Evolutionary conservation across 2,888 invertebrate species (phyloP).

Genomic region (Amphipoea oculea): DNA sequence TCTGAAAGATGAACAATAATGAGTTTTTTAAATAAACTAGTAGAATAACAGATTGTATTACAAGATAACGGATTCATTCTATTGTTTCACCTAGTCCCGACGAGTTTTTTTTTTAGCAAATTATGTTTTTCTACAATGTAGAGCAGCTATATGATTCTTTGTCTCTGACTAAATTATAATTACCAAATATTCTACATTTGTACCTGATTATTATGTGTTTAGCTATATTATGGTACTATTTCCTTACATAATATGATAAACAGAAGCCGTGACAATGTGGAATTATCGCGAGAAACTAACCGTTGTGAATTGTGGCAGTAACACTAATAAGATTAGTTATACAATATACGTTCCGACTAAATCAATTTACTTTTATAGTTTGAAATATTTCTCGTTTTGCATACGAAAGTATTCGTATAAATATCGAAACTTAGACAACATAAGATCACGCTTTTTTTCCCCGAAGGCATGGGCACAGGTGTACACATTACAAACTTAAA

Average conservation of each 20-base stretch:
- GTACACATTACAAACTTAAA: neutral
- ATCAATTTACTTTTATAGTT: conserved; percentile 34
- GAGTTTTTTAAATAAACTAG: conserved; percentile 31
- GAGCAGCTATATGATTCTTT: conserved; percentile 5
- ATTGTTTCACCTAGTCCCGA: conserved; percentile 51
- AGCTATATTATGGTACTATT: conserved; percentile 12
- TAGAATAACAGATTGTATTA: conserved; percentile 39
- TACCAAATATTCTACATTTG: neutral
- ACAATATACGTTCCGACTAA: conserved; percentile 22
- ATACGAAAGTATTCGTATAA: neutral
- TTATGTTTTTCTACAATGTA: conserved; percentile 11
- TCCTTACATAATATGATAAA: conserved; percentile 20
- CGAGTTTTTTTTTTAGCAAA: neutral
- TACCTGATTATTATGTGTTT: neutral
- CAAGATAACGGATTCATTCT: conserved; percentile 49
- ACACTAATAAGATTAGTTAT: conserved; percentile 43
- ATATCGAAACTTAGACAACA: neutral
- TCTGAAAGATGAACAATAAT: conserved; percentile 34
- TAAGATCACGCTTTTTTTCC: neutral
- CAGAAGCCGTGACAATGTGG: conserved; percentile 34
- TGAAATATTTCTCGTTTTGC: neutral
- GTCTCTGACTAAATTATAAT: conserved; percentile 6
- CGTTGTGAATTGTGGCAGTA: conserved; percentile 29
- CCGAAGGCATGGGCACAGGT: neutral
- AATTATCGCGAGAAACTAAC: conserved; percentile 30